Conservation (phyloP, 2,888 invertebrate genomes). For the Rhamphomyia laevipes region DNA sequence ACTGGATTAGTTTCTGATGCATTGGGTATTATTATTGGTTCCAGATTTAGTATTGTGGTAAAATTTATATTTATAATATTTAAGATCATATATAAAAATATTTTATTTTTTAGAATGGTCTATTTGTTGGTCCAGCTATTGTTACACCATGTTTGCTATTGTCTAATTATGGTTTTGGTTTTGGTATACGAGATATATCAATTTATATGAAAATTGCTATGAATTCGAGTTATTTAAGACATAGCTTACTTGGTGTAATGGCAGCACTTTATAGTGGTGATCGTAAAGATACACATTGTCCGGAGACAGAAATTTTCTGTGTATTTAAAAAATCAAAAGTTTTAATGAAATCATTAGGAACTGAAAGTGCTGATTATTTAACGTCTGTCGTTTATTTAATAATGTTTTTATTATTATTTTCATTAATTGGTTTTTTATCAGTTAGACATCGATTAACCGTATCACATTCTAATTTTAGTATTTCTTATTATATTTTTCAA, state of each 20-base stretch:
- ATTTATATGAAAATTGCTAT: conserved; percentile 63
- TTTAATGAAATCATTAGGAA: conserved; percentile 62
- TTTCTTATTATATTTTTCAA: conserved; percentile 55
- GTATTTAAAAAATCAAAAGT: conserved; percentile 62
- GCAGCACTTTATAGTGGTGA: conserved; percentile 69
- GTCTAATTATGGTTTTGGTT: conserved; percentile 78
- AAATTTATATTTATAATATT: no score
- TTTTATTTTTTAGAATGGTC: conserved; percentile 52
- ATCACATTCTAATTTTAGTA: conserved; percentile 21
- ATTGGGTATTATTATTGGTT: conserved; percentile 62
- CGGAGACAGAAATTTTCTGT: conserved; percentile 57
- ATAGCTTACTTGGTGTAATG: conserved; percentile 70
- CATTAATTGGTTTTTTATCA: conserved; percentile 56
- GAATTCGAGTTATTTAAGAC: conserved; percentile 70
- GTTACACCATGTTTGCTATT: conserved; percentile 80
- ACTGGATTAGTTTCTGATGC: conserved; percentile 68
- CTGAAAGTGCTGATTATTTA: conserved; percentile 58
- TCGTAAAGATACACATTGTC: conserved; percentile 62
- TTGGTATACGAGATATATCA: conserved; percentile 54
- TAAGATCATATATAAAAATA: background rate
- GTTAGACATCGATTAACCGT: conserved; percentile 54
- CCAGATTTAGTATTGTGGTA: conserved; percentile 63
- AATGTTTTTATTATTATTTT: conserved; percentile 58
- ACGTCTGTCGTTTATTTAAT: conserved; percentile 53
- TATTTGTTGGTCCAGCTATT: conserved; percentile 80